A percentile compares a stretch with the other conserved stretches of the same genome.
These are phyloP conservation scores for Leptatherina wallacei DNA, from an alignment of 2,797 vertebrate genomes.

Conservation along the genomic window DNA sequence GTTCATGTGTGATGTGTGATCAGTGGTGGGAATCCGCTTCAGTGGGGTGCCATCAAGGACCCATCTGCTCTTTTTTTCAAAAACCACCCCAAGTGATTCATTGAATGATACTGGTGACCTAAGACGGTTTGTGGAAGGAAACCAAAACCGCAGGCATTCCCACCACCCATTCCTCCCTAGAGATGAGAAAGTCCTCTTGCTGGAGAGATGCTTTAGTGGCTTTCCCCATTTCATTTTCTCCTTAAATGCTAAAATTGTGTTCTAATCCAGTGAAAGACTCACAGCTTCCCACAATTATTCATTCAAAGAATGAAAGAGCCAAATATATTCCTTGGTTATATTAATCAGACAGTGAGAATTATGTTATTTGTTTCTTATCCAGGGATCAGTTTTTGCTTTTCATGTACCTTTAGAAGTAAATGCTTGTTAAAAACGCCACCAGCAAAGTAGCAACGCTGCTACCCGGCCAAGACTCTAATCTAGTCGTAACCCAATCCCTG, in stretches of 20 bases:
- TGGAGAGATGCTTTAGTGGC: slow-evolving; percentile 47
- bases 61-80: slow-evolving; percentile 59
- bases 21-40: slow-evolving; percentile 59
- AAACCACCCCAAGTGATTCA: slow-evolving; percentile 69
- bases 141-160: slow-evolving; percentile 72
- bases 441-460: slow-evolving; percentile 57
- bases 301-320: slow-evolving; percentile 32
- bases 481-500: slow-evolving; percentile 67
- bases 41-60: slow-evolving; percentile 62
- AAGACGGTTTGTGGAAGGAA: slow-evolving; percentile 61
- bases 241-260: slow-evolving; percentile 36
- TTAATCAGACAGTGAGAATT: slow-evolving; percentile 38
- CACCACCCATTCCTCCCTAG: slow-evolving; percentile 42
- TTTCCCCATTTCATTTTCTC: slow-evolving; percentile 59
- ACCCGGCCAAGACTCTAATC: slow-evolving; percentile 65
- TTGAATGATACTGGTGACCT: slow-evolving; percentile 72
- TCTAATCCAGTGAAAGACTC: slow-evolving; percentile 30
- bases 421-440: slow-evolving; percentile 43
- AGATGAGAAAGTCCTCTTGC: slow-evolving; percentile 59
- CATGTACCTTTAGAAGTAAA: slow-evolving; percentile 52
- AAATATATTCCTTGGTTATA: slow-evolving; percentile 42
- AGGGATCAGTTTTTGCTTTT: slow-evolving; percentile 52
- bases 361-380: slow-evolving; percentile 42
- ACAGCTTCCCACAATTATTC: slow-evolving; percentile 46
- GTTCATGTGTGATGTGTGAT: slow-evolving; percentile 55